Percentiles rank a stretch among this genome's conserved stretches.
Conservation (phyloP, 2,797 vertebrate species). For the Gadopsis bispinosus region DNA sequence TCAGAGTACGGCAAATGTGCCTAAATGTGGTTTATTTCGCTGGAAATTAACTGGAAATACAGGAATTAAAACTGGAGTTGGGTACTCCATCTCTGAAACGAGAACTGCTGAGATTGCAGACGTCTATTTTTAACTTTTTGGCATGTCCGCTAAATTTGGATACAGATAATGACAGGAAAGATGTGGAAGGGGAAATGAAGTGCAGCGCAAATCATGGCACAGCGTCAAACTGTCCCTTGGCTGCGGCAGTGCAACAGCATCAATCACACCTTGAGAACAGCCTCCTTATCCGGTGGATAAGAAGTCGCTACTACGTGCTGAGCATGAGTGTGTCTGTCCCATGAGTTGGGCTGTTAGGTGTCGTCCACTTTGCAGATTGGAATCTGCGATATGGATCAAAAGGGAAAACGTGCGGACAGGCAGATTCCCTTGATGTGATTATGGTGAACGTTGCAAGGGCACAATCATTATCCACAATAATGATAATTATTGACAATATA, state of each 20-base stretch:
- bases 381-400: slow-evolving; percentile 47
- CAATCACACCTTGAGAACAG: slow-evolving; percentile 60
- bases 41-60: not conserved
- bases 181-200: slow-evolving; percentile 34
- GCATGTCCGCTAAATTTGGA: slow-evolving; percentile 45
- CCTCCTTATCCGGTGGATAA: slow-evolving; percentile 56
- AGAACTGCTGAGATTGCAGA: slow-evolving; percentile 47
- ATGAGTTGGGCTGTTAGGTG: slow-evolving; percentile 30
- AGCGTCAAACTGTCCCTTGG: slow-evolving; percentile 49
- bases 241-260: slow-evolving; percentile 48
- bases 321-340: slow-evolving; percentile 11
- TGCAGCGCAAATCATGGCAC: slow-evolving; percentile 45
- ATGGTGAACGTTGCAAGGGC: not conserved
- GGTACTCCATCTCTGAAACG: slow-evolving; percentile 2
- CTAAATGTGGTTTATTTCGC: not conserved
- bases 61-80: not conserved
- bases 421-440: slow-evolving; percentile 25
- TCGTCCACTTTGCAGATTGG: slow-evolving; percentile 38
- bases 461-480: not conserved
- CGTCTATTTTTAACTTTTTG: slow-evolving; percentile 62
- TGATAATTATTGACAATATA: no score
- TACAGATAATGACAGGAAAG: slow-evolving; percentile 59
- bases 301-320: slow-evolving; percentile 37
- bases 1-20: not conserved
- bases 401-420: slow-evolving; percentile 33